These are phyloP conservation scores for Sphyrna mokarran DNA, from an alignment of 2,113 vertebrate genomes.

Conservation along the genomic window DNA sequence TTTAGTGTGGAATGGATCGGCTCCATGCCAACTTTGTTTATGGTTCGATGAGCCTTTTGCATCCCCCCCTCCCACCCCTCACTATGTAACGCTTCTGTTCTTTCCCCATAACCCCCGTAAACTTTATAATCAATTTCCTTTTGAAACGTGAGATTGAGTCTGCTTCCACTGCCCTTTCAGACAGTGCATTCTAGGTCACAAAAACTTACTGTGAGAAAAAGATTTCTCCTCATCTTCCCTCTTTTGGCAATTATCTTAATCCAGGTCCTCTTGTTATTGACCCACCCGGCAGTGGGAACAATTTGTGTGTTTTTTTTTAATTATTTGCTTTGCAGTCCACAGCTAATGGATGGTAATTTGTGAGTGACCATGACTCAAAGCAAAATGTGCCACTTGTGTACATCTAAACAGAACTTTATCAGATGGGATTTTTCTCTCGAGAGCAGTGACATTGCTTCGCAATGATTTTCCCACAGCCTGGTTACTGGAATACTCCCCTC, in stretches of 20 bases:
- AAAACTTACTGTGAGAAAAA: not conserved
- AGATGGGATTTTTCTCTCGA: conserved; percentile 21
- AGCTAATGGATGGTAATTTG: not conserved
- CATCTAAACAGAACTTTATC: conserved; percentile 13
- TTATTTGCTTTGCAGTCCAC: not conserved
- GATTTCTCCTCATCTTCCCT: not conserved
- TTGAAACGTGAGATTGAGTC: not conserved
- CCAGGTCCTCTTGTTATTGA: not conserved
- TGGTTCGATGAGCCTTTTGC: too few species aligned
- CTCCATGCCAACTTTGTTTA: too few species aligned
- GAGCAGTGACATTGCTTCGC: not conserved
- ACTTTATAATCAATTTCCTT: not conserved
- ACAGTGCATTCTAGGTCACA: not conserved
- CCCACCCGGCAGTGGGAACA: not conserved
- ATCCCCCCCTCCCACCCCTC: too few species aligned
- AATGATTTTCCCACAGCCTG: conserved; percentile 3
- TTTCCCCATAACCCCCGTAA: not conserved
- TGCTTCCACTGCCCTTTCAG: not conserved
- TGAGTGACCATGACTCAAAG: not conserved
- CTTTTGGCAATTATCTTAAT: not conserved
- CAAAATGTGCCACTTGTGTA: not conserved
- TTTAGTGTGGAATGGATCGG: too few species aligned
- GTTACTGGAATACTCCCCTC: not conserved
- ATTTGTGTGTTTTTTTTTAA: not conserved
- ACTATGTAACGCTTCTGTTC: not conserved